A percentile compares a stretch with the other conserved stretches of the same genome.
Conservation (phyloP, 2,888 invertebrate genomes). For the Tupiocoris notatus region DNA sequence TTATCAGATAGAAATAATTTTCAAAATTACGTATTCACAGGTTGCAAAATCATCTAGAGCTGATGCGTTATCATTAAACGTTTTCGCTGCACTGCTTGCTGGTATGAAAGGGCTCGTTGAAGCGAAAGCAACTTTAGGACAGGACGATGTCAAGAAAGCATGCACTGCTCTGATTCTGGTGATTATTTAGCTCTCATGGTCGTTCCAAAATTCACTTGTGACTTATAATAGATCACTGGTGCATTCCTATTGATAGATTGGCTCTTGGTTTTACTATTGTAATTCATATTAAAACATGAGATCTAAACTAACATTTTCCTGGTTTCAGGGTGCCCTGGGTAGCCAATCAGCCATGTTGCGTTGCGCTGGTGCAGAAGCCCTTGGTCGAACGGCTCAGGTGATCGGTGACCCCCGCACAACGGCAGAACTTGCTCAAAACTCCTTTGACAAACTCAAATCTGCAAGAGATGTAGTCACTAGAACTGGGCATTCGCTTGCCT, state of each 20-base stretch:
- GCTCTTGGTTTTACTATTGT: not conserved
- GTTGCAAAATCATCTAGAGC: slow-evolving; percentile 90
- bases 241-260: not conserved
- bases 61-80: slow-evolving; percentile 94
- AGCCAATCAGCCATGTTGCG: slow-evolving; percentile 76
- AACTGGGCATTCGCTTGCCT: slow-evolving; percentile 83
- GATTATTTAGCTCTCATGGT: too few relatives aligned
- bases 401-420: slow-evolving; percentile 83
- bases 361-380: slow-evolving; percentile 92
- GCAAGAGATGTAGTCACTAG: slow-evolving; percentile 83
- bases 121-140: slow-evolving; percentile 78
- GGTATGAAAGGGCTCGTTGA: slow-evolving; percentile 87
- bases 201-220: too few relatives aligned
- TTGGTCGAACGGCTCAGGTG: slow-evolving; percentile 89
- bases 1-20: too few relatives aligned
- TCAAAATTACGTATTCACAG: too few relatives aligned
- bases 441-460: slow-evolving; percentile 82
- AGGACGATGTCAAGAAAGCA: slow-evolving; percentile 85
- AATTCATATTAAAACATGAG: not conserved
- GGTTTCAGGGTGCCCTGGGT: slow-evolving; percentile 69
- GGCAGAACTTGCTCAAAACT: slow-evolving; percentile 83
- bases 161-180: slow-evolving; percentile 78
- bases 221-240: too few relatives aligned
- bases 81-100: slow-evolving; percentile 87
- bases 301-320: slow-evolving; percentile 16